Base-by-base conservation (phyloP, 1,140 invertebrate genomes). In the Anthonomus grandis region DNA sequence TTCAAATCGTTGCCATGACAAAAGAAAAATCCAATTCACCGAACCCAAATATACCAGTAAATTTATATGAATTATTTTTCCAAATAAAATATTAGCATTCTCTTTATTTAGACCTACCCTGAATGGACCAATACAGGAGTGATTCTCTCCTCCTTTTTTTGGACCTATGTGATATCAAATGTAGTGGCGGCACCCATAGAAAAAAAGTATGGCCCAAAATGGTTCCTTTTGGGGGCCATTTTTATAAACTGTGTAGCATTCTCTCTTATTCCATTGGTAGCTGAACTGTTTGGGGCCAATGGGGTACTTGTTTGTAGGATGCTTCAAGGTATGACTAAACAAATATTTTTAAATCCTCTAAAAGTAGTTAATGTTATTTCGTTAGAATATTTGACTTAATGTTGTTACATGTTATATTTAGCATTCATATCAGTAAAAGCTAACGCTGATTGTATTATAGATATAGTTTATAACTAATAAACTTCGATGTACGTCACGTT, bases 1-100 rank as follows among this genome's bases (percentile, higher is more conserved):
- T 87, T 34, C 83, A 80, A 1, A 80, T 87, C 17, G 85, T 87
- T 0, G 85, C 85, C 6, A 87, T 88, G 85, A 85, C 81, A 1
- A 74, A 18, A 3, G 15, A 46, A 36, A 45, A 54, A 23, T 6
- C 41, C 5, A 44, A 13, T 37, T 44, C 60, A 9, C 37, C 49
- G 22, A 38, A 46, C 44, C 41, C 46, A 9, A 39, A 59, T 37
- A 45, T 56, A 13, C 54, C 38, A 13, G 57, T 52, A 59, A 62
- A 22, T 45, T 8, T 8, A n/a, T n/a, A n/a, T n/a, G n/a, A n/a
- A n/a, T 17, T 8, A 25, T 45, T 22, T 22, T 12, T n/a, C 5
- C 23, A 19, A n/a, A 45, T 21, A 15, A 19, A 45, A 45, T 19
- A 45, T 5, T 24, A 12, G 4, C 24, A 22, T 25, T 5, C 3